Conservation (phyloP, 2,888 invertebrate species). For the Criorhina ranunculi region DNA sequence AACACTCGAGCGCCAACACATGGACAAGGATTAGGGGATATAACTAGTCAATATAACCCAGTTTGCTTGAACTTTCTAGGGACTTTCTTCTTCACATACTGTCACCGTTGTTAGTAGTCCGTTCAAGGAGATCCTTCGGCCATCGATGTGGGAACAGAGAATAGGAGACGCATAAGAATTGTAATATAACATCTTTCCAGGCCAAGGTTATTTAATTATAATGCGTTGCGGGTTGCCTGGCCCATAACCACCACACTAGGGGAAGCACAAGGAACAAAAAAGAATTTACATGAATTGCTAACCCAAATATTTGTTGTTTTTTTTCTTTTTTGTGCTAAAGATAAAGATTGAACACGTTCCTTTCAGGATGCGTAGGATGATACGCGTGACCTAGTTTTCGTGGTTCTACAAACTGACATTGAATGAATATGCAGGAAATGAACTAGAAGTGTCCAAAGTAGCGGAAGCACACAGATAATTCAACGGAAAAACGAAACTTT, state of each 20-base stretch:
- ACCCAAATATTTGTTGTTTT: conserved; percentile 54
- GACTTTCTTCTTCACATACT: conserved; percentile 15
- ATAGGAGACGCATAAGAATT: conserved; percentile 17
- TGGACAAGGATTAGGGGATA: conserved; percentile 25
- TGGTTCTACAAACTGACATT: background rate
- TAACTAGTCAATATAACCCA: conserved; percentile 45
- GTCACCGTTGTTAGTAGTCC: conserved; percentile 31
- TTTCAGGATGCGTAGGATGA: conserved; percentile 8
- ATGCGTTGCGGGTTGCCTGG: conserved; percentile 44
- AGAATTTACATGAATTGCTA: conserved; percentile 38
- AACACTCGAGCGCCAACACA: conserved; percentile 1
- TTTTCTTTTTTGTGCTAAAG: background rate
- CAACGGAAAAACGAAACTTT: conserved; percentile 47
- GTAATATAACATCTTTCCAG: conserved; percentile 43
- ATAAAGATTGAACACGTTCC: conserved; percentile 36
- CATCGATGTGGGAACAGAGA: conserved; percentile 48
- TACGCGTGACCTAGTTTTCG: conserved; percentile 32
- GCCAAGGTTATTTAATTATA: conserved; percentile 64
- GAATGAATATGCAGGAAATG: conserved; percentile 34
- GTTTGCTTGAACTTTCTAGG: conserved; percentile 23
- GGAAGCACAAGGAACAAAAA: background rate
- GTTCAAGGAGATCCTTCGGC: conserved; percentile 44
- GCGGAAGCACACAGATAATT: conserved; percentile 56
- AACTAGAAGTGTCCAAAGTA: conserved; percentile 43
- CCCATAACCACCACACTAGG: conserved; percentile 7